A percentile compares a stretch with the other conserved stretches of the same genome.
Conservation (phyloP, 2,888 invertebrate genomes). For the Therioaphis trifolii region DNA sequence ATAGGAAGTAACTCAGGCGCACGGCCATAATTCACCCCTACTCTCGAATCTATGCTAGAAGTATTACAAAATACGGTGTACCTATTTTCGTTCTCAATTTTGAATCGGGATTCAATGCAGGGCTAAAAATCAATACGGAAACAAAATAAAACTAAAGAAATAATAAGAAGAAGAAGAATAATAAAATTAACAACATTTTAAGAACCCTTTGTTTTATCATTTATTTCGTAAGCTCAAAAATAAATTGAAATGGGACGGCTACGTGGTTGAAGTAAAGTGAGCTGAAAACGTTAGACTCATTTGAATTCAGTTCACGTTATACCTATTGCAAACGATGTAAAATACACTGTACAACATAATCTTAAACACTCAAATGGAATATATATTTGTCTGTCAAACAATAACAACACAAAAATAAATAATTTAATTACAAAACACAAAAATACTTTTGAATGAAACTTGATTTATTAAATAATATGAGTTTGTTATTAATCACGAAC, state of each 20-base stretch:
- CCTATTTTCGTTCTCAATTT: too few species aligned
- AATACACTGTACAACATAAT: not conserved
- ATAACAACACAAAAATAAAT: not conserved
- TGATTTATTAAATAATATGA: not conserved
- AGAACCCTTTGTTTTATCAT: not conserved
- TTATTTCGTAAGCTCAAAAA: not conserved
- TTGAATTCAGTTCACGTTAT: conserved; percentile 5
- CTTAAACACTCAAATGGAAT: not conserved
- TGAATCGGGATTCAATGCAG: too few species aligned
- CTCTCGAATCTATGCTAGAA: too few species aligned
- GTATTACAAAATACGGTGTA: too few species aligned
- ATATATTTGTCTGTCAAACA: not conserved
- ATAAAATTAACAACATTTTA: not conserved
- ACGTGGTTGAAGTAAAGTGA: not conserved
- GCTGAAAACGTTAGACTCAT: not conserved
- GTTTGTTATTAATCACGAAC: not conserved
- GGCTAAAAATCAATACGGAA: too few species aligned
- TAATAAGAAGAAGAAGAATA: too few species aligned
- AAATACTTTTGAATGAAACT: not conserved
- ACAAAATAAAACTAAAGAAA: too few species aligned
- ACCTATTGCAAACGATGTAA: not conserved
- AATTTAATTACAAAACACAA: not conserved
- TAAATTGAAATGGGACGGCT: not conserved
- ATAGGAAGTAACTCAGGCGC: too few species aligned
- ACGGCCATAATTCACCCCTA: too few species aligned